phyloP scores from a whole-genome alignment of 2,113 vertebrate species.

The Cygnus buccinator region DNA sequence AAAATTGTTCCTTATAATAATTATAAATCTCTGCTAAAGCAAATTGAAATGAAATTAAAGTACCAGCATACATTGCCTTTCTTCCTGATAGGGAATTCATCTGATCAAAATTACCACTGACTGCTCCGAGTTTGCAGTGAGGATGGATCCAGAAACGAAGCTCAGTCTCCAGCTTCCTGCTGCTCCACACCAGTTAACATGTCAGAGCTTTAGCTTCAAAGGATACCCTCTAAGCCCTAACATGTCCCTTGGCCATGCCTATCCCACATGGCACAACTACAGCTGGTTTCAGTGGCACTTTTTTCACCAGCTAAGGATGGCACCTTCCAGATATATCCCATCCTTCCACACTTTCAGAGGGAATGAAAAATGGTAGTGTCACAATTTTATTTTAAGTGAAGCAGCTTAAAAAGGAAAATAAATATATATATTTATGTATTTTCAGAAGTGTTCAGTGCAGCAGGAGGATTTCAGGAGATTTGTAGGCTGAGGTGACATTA shows the following conservation, averaged over 20 bases:
- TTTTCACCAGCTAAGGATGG: background rate
- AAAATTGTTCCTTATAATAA: constrained; percentile 61
- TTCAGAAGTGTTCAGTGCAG: background rate
- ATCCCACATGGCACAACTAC: background rate
- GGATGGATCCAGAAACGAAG: background rate
- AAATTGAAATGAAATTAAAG: constrained; percentile 65
- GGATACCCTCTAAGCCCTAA: background rate
- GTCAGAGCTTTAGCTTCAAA: background rate
- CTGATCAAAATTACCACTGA: background rate
- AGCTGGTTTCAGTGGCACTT: background rate
- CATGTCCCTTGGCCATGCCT: background rate
- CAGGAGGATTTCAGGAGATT: constrained; percentile 7
- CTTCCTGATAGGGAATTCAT: constrained; percentile 21
- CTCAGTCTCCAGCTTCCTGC: background rate
- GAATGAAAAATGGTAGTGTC: background rate
- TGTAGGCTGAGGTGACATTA: constrained; percentile 17
- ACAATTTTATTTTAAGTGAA: background rate
- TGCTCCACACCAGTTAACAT: background rate
- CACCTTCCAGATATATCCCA: background rate
- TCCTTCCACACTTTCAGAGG: background rate
- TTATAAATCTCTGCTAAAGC: constrained; percentile 68
- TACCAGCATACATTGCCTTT: background rate
- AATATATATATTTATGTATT: background rate
- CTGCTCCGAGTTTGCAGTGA: background rate
- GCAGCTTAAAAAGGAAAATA: background rate